Evolutionary conservation across 2,888 invertebrate genomes (phyloP), one percentile per base, ranked within the genome.

Genomic region (Cryptosula pallasiana): DNA sequence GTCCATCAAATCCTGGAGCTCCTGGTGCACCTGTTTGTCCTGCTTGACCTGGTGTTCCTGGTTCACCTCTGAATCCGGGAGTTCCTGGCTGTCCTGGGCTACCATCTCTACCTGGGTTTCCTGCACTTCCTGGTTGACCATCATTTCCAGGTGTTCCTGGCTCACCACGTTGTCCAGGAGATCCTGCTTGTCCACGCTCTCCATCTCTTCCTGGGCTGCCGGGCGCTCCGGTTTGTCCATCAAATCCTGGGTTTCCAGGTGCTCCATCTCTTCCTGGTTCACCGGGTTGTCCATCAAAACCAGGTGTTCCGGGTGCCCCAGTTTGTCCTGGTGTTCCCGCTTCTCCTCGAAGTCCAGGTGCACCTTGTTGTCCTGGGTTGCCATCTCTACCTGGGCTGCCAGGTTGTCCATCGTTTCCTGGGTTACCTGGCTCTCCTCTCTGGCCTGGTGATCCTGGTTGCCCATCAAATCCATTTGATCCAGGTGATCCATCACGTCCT

Each of bases 371-470:
- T 23, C 70, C 35, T 23, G 35, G 9, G 16, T 9, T 27, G 9
- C 71, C 71, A 71, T 57, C 55, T 35, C 27, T n/a, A 58, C 73
- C 45, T 45, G 45, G 45, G 45, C 20, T 45, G 45, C 45, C 73
- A 35, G 73, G 58, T 63, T 35, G 32, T 54, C 73, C 73, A 32
- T 55, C 54, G 9, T n/a, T 25, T 27, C 71, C 71, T 54, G 71
- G 71, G 20, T n/a, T 16, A 20, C 71, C 71, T 13, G 63, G 13
- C 13, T 20, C 63, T 29, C 63, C 63, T 32, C 29, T 2, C 27
- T 63, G 63, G 2, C 63, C 63, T 63, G 63, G 34, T 13, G 63
- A 27, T 63, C 63, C 63, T 32, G 63, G 1, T 32, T 34, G 34
- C 2, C 73, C 73, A 54, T 32, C 54, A n/a, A 32, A 25, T 1